A percentile compares a stretch with the other conserved stretches of the same genome.
These are phyloP conservation scores for Sturnus vulgaris DNA, from an alignment of 2,113 vertebrate species.

Conservation along the genomic window DNA sequence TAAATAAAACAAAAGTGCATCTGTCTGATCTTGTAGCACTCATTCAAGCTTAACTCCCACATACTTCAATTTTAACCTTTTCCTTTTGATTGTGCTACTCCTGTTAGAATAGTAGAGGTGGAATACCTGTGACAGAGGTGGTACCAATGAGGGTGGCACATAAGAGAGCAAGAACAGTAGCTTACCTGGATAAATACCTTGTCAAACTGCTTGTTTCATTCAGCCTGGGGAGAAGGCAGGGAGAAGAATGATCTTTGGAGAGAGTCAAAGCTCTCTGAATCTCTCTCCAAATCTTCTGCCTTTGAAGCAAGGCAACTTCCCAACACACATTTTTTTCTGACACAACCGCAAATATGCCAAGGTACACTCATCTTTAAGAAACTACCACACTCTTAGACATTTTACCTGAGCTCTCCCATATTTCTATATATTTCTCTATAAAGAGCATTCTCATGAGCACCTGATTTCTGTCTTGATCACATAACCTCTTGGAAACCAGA, in stretches of 20 bases:
- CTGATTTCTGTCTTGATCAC: background rate
- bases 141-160: background rate
- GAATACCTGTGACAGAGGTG: background rate
- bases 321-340: background rate
- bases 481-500: background rate
- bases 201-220: background rate
- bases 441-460: background rate
- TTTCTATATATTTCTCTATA: background rate
- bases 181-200: background rate
- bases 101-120: background rate
- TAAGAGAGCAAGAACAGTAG: background rate
- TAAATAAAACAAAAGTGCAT: slow-evolving; percentile 16
- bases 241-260: background rate
- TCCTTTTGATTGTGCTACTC: background rate
- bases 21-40: slow-evolving; percentile 7
- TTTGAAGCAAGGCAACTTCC: background rate
- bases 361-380: background rate
- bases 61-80: background rate
- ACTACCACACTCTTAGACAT: background rate
- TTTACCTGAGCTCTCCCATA: background rate
- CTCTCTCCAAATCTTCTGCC: background rate
- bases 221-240: background rate
- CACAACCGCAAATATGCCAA: background rate
- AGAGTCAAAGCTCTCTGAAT: background rate
- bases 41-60: background rate